A percentile compares a stretch with the other conserved stretches of the same genome.
phyloP scores from a whole-genome alignment of 1,140 invertebrate species.

The Andricus grossulariae region DNA sequence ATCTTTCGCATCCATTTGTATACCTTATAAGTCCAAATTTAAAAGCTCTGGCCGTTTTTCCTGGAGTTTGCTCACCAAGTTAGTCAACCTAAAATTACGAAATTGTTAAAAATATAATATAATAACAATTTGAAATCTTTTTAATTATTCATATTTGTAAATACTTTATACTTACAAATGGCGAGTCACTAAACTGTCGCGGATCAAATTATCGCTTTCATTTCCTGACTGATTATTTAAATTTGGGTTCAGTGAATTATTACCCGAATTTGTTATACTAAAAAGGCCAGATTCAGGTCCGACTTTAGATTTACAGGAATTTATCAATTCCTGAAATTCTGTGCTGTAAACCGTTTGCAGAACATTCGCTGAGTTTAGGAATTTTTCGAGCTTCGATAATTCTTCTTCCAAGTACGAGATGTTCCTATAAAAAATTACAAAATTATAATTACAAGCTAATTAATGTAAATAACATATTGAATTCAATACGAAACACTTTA shows the following conservation, averaged over 20 bases:
- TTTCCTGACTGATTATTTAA: constrained; percentile 10
- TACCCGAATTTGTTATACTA: not conserved
- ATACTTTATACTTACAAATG: constrained; percentile 54
- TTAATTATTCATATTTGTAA: constrained; percentile 19
- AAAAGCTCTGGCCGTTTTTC: not conserved
- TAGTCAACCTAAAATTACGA: constrained; percentile 48
- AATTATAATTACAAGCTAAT: too few relatives aligned
- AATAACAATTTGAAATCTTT: not conserved
- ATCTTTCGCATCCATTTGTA: not conserved
- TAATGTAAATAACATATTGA: too few relatives aligned
- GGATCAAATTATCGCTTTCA: constrained; percentile 55
- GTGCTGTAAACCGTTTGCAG: constrained; percentile 44
- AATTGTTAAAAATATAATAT: constrained; percentile 25
- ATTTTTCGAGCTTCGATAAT: constrained; percentile 47
- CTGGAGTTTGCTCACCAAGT: constrained; percentile 34
- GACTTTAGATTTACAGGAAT: not conserved
- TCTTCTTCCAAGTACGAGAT: constrained; percentile 41
- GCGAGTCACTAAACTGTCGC: constrained; percentile 60
- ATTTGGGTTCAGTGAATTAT: constrained; percentile 1
- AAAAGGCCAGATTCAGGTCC: not conserved
- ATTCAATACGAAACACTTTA: too few relatives aligned
- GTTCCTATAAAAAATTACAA: constrained; percentile 42
- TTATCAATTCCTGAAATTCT: constrained; percentile 41
- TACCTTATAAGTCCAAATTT: not conserved
- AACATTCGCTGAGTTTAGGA: constrained; percentile 47